A percentile compares a stretch with the other conserved stretches of the same genome.
Conservation (phyloP, 2,888 invertebrate genomes). For the Caenorhabditis wallacei region DNA sequence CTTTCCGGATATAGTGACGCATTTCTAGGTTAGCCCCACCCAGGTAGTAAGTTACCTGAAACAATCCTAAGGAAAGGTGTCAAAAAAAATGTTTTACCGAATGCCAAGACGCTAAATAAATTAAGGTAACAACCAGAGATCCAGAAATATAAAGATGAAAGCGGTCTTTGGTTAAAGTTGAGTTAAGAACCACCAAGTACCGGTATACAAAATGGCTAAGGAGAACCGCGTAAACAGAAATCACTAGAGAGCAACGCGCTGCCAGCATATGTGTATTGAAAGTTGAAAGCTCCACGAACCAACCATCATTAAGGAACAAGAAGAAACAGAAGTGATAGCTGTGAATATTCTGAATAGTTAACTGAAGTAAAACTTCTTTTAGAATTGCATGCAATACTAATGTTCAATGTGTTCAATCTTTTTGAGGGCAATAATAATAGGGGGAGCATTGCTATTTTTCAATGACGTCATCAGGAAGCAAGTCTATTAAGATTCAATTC, state of each 20-base stretch:
- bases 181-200: not conserved
- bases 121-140: not conserved
- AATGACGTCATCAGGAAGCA: no score
- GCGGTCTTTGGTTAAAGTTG: not conserved
- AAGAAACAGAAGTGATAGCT: constrained; percentile 28
- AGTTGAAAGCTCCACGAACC: constrained; percentile 11
- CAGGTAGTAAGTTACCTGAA: not conserved
- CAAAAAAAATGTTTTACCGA: not conserved
- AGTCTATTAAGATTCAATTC: no score
- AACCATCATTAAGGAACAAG: constrained; percentile 22
- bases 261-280: constrained; percentile 1
- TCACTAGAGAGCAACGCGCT: constrained; percentile 17
- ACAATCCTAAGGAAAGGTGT: no score
- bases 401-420: no score
- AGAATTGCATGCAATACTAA: no score
- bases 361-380: no score
- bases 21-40: not conserved
- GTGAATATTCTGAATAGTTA: constrained; percentile 11
- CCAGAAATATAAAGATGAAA: not conserved
- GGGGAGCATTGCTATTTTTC: no score
- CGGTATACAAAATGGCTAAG: constrained; percentile 32
- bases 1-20: not conserved
- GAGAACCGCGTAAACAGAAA: constrained; percentile 19
- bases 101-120: not conserved
- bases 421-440: no score